Evolutionary conservation across 2,113 vertebrate species (phyloP).

Genomic region (Scartelaos histophorus): DNA sequence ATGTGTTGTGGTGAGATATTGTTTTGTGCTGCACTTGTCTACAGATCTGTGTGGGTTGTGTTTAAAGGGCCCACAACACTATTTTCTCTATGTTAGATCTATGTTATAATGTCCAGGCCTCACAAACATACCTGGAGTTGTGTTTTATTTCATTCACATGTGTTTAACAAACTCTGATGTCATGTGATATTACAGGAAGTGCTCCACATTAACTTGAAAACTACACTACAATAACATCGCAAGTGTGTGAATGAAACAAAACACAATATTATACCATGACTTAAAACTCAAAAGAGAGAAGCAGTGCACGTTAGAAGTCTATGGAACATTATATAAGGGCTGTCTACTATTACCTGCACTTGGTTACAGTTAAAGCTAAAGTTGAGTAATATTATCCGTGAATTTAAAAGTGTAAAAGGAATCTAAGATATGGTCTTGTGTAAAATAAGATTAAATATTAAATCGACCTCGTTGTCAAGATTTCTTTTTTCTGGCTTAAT

Average conservation of each 20-base stretch:
- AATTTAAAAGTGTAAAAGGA: not conserved
- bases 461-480: too few relatives aligned
- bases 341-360: not conserved
- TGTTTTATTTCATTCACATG: too few relatives aligned
- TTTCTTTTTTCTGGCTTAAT: too few relatives aligned
- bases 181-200: too few relatives aligned
- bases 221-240: too few relatives aligned
- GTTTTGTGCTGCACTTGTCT: slow-evolving; percentile 34
- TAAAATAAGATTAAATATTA: not conserved
- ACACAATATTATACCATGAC: too few relatives aligned
- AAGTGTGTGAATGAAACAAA: too few relatives aligned
- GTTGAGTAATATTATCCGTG: not conserved
- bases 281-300: not conserved
- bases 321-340: not conserved
- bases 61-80: not conserved
- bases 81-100: too few relatives aligned
- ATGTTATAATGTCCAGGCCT: too few relatives aligned
- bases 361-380: not conserved
- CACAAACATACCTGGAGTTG: too few relatives aligned
- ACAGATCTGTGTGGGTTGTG: slow-evolving; percentile 1
- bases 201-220: too few relatives aligned
- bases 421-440: not conserved
- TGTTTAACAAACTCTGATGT: too few relatives aligned
- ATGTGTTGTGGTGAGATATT: slow-evolving; percentile 28
- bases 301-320: not conserved